A percentile compares a stretch with the other conserved stretches of the same genome.
These are phyloP conservation scores for Periparus ater DNA, from an alignment of 2,797 vertebrate species.

Conservation along the genomic window DNA sequence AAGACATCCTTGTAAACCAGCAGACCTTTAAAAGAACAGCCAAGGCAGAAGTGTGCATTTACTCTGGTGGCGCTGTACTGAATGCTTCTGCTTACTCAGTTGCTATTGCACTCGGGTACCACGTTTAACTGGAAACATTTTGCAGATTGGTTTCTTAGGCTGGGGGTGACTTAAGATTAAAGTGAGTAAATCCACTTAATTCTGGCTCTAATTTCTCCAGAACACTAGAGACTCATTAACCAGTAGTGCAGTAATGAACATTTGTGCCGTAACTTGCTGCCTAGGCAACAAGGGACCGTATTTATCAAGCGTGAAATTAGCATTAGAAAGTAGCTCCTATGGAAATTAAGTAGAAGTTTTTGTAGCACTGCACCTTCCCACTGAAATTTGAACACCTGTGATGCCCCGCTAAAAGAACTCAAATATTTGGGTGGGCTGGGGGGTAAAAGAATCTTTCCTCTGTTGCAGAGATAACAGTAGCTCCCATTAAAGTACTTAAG, in stretches of 20 bases:
- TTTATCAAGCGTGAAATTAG: constrained; percentile 71
- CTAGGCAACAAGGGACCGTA: constrained; percentile 56
- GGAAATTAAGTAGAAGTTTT: constrained; percentile 44
- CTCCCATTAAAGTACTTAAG: background rate
- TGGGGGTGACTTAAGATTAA: constrained; percentile 26
- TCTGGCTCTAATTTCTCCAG: constrained; percentile 43
- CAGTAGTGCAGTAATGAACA: constrained; percentile 55
- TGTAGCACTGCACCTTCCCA: constrained; percentile 16
- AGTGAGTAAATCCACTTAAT: constrained; percentile 47
- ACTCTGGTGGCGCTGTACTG: background rate
- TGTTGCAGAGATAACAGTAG: background rate
- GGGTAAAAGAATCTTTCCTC: background rate
- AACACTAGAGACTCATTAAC: constrained; percentile 69
- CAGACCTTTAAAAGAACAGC: background rate
- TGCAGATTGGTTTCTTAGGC: background rate
- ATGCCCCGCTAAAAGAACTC: background rate
- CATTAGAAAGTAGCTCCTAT: constrained; percentile 51
- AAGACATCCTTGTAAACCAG: background rate
- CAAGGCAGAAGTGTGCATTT: background rate
- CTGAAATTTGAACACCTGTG: background rate
- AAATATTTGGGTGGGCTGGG: background rate
- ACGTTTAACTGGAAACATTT: background rate
- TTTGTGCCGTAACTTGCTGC: constrained; percentile 41
- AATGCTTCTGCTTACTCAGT: background rate
- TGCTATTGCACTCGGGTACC: fast-evolving